Evolutionary conservation across 2,888 invertebrate genomes (phyloP).

Genomic region (Parapristionchus giblindavisi): DNA sequence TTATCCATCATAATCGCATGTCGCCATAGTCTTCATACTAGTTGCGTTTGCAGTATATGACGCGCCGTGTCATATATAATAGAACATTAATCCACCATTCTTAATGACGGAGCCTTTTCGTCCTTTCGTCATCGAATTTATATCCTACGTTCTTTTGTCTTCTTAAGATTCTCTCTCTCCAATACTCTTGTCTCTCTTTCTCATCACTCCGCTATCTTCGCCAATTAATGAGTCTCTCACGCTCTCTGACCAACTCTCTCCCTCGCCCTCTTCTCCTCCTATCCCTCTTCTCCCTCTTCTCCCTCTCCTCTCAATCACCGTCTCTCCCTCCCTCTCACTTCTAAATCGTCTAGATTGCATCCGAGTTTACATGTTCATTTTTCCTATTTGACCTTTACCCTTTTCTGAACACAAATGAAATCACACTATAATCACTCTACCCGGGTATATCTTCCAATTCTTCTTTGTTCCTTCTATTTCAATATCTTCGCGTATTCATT

Average conservation of each 20-base stretch:
- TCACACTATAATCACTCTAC: neutral
- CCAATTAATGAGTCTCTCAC: neutral
- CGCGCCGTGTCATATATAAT: too few species aligned
- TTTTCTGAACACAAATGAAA: too few species aligned
- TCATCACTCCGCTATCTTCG: neutral
- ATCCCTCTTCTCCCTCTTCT: neutral
- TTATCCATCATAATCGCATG: too few species aligned
- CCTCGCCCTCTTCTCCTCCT: neutral
- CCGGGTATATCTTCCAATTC: neutral
- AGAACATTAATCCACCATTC: too few species aligned
- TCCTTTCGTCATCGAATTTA: neutral
- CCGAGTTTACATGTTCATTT: neutral
- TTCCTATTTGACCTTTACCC: too few species aligned
- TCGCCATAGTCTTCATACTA: too few species aligned
- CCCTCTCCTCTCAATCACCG: too few species aligned
- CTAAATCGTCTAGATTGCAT: neutral
- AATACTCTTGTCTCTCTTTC: neutral
- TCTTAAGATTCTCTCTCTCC: neutral
- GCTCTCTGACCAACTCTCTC: neutral
- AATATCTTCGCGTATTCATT: too few species aligned
- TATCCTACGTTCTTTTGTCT: neutral
- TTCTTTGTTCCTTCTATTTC: neutral
- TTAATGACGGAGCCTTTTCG: too few species aligned
- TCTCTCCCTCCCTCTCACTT: too few species aligned
- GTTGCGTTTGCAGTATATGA: too few species aligned